Evolutionary conservation across 2,797 vertebrate species (phyloP), one percentile per base, ranked within the genome.

Genomic region (Malurus leucopterus): DNA sequence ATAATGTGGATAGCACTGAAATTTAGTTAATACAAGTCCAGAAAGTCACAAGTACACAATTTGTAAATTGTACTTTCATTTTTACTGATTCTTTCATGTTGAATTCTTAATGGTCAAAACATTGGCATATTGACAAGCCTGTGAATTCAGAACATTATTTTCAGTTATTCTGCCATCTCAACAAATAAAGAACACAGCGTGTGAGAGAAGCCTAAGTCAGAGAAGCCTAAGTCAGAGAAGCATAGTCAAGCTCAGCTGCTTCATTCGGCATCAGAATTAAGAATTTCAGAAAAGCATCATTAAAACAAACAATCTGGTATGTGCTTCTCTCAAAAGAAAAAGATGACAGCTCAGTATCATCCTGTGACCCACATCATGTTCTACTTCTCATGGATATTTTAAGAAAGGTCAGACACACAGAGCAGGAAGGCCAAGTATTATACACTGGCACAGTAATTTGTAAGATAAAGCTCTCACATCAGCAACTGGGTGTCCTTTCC

Each of bases 401-500:
- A 79, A 79, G 67, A 74, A 71, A 84, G 51, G 71, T 92, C 11
- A 0, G 13, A 57, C 22, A 50, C 4, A 69, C 30, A 57, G 70
- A 81, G 68, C 40, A 87, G 54, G 30, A 87, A 64, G 58, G 82
- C 36, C 84, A 82, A 84, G 47, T 46, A 53, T 17, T 29, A 71
- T 6, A 78, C 10, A 59, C 13, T 29, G 43, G 38, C 2, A 1
- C 67, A 82, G 68, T 79, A 73, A 95, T 75, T 88, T 81, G 24
- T 78, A 86, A 86, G 63, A 73, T 26, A 93, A 89, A 85, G 53
- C 38, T 81, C 54, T 81, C 30, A 10, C 34, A 49, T 75, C 54
- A 93, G 85, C 76, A 89, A 38, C 38, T 13, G 67, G 36, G 64
- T 84, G 83, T 68, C 80, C 83, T 84, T 91, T 87, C 64, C 67